phyloP scores from a whole-genome alignment of 1,140 invertebrate species.

The Triops cancriformis region DNA sequence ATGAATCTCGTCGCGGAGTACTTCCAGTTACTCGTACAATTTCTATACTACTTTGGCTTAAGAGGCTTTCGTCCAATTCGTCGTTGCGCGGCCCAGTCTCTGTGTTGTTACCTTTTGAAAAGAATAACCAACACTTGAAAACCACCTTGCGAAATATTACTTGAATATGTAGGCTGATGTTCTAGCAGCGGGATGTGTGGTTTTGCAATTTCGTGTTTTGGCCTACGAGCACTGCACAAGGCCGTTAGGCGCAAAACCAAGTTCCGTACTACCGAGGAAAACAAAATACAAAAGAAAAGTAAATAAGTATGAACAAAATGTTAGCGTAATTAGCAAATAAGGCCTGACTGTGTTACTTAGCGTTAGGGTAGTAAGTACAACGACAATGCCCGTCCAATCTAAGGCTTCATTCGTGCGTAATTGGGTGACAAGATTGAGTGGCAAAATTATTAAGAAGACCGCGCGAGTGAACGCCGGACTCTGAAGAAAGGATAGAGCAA shows the following conservation, averaged over 20 bases:
- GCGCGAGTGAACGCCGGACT: conserved; percentile 24
- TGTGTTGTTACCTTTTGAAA: neutral
- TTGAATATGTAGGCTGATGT: neutral
- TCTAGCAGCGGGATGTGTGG: neutral
- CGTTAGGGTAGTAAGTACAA: conserved; percentile 17
- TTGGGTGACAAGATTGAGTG: conserved; percentile 24
- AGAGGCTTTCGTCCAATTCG: neutral
- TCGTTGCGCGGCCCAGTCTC: neutral
- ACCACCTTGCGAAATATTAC: neutral
- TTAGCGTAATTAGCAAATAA: too few species aligned
- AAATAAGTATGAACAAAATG: neutral
- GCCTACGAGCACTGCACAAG: neutral
- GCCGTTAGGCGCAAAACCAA: neutral
- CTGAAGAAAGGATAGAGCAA: conserved; percentile 26
- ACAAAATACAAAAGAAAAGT: neutral
- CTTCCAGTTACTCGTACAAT: neutral
- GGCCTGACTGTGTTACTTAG: neutral
- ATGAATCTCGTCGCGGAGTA: neutral
- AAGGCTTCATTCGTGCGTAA: conserved; percentile 15
- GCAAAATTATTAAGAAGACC: conserved; percentile 21
- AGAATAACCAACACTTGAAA: neutral
- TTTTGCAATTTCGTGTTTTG: neutral
- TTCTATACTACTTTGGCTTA: neutral
- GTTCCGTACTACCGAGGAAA: neutral
- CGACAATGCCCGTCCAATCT: conserved; percentile 20